These are phyloP conservation scores for Polypterus bichir DNA, from an alignment of 2,113 vertebrate genomes.

Conservation along the genomic window DNA sequence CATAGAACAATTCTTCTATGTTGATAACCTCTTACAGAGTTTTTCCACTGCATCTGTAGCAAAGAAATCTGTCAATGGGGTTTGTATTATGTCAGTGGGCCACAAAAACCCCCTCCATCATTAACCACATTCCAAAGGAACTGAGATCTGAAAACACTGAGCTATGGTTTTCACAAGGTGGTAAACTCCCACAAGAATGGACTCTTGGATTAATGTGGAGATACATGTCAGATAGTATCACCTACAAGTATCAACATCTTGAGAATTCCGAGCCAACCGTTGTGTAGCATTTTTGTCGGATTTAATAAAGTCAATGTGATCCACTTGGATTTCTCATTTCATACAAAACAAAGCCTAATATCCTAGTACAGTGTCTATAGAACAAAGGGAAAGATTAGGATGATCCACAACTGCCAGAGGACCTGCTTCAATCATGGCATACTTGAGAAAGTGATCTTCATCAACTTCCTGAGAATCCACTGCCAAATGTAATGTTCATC, in stretches of 20 bases:
- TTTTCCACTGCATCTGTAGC: constrained; percentile 1
- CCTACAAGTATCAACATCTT: constrained; percentile 1
- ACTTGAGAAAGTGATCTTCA: constrained; percentile 11
- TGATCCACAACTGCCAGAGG: constrained; percentile 1
- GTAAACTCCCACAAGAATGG: neutral
- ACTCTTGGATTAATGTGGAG: constrained; percentile 8
- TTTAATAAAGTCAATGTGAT: constrained; percentile 9
- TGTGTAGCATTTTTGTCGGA: constrained; percentile 13
- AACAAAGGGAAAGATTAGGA: constrained; percentile 4
- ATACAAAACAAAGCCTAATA: too few relatives aligned
- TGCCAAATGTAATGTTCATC: neutral
- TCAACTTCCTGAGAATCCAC: neutral
- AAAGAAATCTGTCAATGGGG: constrained; percentile 1
- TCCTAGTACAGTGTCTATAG: constrained; percentile 6
- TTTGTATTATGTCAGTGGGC: constrained; percentile 12
- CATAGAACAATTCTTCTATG: constrained; percentile 5
- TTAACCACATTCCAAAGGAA: constrained; percentile 4
- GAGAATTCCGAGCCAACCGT: neutral
- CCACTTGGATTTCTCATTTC: neutral
- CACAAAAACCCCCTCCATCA: constrained; percentile 4
- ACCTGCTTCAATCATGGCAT: constrained; percentile 1
- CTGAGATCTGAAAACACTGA: too few relatives aligned
- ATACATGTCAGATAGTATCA: constrained; percentile 5
- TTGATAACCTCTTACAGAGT: constrained; percentile 15
- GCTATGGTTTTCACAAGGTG: too few relatives aligned